Evolutionary conservation across 1,140 invertebrate genomes (phyloP), one percentile per base, ranked within the genome.

Genomic region (Popillia japonica): DNA sequence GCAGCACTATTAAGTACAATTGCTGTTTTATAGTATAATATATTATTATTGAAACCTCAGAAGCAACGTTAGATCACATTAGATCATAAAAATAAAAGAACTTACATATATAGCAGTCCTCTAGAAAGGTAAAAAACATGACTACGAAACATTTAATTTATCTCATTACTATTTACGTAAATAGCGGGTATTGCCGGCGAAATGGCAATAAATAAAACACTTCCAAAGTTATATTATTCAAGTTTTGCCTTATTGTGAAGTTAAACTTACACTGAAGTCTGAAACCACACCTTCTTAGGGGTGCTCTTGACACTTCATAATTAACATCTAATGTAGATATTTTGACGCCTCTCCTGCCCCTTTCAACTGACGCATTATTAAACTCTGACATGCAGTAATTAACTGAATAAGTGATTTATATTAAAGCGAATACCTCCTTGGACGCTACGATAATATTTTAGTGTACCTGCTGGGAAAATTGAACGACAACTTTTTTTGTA

Each of bases 241-340:
- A 68, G 61, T 68, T 68, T 68, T 68, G 61, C 61, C 27, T 68
- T 68, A 68, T 68, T 27, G 40, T 74, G 8, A 74, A 74, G 34
- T 74, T 74, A 74, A 74, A 74, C 14, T 74, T 74, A 44, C 72
- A 74, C 72, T 74, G 72, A 74, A 74, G 72, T 41, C 72, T 41
- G 72, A 74, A 74, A 74, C 72, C 72, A 44, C 72, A 74, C 72
- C 41, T 74, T 42, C 72, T 74, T 74, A 74, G 72, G 78, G 59
- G 75, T 80, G 80, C 77, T 75, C 73, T 73, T 80, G 80, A 80
- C 80, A 80, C 80, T 48, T 68, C 40, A 55, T 80, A 80, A 80
- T 80, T 80, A 76, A 55, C 44, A 73, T 73, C 42, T 77, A 78
- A 77, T 68, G 78, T 74, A 68, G 76, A 78, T 73, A 80, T 80